Evolutionary conservation across 2,797 vertebrate genomes (phyloP).

Genomic region (Glyptemys insculpta): DNA sequence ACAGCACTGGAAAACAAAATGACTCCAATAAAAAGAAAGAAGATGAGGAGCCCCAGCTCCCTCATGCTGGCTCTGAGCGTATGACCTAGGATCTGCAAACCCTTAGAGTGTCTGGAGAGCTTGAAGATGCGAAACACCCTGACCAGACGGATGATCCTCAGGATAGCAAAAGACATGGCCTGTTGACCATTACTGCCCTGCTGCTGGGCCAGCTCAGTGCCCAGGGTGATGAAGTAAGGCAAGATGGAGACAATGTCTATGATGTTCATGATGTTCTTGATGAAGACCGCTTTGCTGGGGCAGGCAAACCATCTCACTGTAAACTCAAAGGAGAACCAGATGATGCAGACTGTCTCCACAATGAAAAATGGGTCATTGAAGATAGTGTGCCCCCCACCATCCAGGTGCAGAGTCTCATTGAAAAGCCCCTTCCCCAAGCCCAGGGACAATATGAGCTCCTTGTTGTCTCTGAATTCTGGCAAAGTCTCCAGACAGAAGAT

Average conservation of each 20-base stretch:
- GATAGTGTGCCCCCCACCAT: conserved; percentile 89
- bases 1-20: conserved; percentile 99
- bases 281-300: conserved; percentile 96
- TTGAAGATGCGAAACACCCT: conserved; percentile 99
- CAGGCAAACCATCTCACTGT: conserved; percentile 96
- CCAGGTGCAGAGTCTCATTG: conserved; percentile 84
- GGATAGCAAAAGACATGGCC: conserved; percentile 98
- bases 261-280: conserved; percentile 98
- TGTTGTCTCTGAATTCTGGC: conserved; percentile 97
- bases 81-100: conserved; percentile 98
- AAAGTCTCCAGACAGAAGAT: conserved; percentile 99
- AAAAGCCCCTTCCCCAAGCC: conserved; percentile 67
- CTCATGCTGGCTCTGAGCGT: conserved; percentile 98
- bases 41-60: conserved; percentile 97
- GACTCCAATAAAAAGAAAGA: conserved; percentile 98
- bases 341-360: conserved; percentile 98
- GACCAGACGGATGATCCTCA: conserved; percentile 97
- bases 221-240: conserved; percentile 99
- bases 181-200: conserved; percentile 87
- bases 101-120: conserved; percentile 97
- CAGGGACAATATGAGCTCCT: conserved; percentile 80
- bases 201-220: conserved; percentile 95
- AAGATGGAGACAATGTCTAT: conserved; percentile 99
- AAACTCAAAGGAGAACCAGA: conserved; percentile 99
- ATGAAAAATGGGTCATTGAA: conserved; percentile 99